These are phyloP conservation scores for Aromia moschata DNA, from an alignment of 2,888 invertebrate species.

Conservation along the genomic window DNA sequence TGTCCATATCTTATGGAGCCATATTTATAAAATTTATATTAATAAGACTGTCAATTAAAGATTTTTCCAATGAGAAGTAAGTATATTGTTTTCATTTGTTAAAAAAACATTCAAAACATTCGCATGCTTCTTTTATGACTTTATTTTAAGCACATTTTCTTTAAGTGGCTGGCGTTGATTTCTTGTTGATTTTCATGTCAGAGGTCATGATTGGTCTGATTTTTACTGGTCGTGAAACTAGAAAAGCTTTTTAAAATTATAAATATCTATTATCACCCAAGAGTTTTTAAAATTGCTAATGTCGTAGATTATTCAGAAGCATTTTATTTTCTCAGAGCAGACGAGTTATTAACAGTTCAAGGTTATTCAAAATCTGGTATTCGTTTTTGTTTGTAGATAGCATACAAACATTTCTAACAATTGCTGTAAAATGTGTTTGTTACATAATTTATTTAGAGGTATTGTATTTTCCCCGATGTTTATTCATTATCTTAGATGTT, in stretches of 20 bases:
- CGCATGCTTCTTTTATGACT: not conserved
- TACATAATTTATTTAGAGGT: constrained; percentile 14
- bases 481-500: not conserved
- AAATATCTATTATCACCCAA: not conserved
- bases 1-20: constrained; percentile 64
- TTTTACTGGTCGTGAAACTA: constrained; percentile 31
- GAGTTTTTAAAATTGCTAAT: constrained; percentile 24
- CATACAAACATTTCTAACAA: constrained; percentile 24
- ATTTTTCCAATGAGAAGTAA: constrained; percentile 58
- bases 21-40: constrained; percentile 68
- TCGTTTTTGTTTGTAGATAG: constrained; percentile 34
- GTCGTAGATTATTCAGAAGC: constrained; percentile 5
- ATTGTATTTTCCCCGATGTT: not conserved
- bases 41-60: constrained; percentile 51
- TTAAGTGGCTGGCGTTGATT: constrained; percentile 45
- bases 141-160: constrained; percentile 7
- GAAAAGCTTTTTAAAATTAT: constrained; percentile 7
- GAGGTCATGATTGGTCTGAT: constrained; percentile 50
- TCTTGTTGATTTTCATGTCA: constrained; percentile 48
- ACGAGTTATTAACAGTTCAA: constrained; percentile 43
- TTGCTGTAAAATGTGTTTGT: constrained; percentile 23
- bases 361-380: constrained; percentile 46
- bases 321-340: constrained; percentile 14
- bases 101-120: not conserved
- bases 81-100: constrained; percentile 36